Evolutionary conservation across 2,113 vertebrate genomes (phyloP), one percentile per base, ranked within the genome.

Genomic region (Amphiprion ocellaris): DNA sequence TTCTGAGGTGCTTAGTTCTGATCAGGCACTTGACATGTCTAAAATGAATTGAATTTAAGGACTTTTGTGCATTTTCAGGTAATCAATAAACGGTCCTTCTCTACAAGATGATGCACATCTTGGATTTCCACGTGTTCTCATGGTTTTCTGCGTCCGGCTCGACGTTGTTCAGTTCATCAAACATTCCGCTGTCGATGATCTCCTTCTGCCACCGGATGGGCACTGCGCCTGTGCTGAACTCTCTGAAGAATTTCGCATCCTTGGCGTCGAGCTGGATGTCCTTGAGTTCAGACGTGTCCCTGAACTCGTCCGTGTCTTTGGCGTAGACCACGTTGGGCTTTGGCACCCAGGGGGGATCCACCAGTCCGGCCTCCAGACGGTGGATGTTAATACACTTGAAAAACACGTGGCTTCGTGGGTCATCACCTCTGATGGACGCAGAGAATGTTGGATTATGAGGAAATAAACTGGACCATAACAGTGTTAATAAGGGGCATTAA

Each of bases 161-260:
- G 77, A 37, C 86, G 54, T 94, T 81, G 16, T 95, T 97, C 37
- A 97, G 89, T 74, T 97, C 95, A 0, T 95, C 96, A 78, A 96
- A 98, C n/a, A 97, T 87, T 63, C 96, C 95, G 0, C 90, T 96
- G 85, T 97, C 95, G 37, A 97, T 95, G 53, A 97, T 96, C 89
- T 97, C 97, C 72, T 95, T 94, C 91, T 96, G 96, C 96, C 96
- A 97, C 2, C 90, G 78, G 56, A 94, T 90, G 21, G 96, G 63
- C 30, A 97, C 92, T 0, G 96, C 96, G 6, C 96, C 96, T 0
- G 97, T 97, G 0, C 95, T 93, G 92, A 97, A 97, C 83, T 88
- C 95, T 65, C 93, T 94, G 87, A 95, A 97, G 90, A 97, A 97
- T 23, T 89, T 94, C 71, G 93, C 90, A 71, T 97, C 97, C 80